Evolutionary conservation across 2,113 vertebrate genomes (phyloP).

Genomic region (Porphyrio hochstetteri): DNA sequence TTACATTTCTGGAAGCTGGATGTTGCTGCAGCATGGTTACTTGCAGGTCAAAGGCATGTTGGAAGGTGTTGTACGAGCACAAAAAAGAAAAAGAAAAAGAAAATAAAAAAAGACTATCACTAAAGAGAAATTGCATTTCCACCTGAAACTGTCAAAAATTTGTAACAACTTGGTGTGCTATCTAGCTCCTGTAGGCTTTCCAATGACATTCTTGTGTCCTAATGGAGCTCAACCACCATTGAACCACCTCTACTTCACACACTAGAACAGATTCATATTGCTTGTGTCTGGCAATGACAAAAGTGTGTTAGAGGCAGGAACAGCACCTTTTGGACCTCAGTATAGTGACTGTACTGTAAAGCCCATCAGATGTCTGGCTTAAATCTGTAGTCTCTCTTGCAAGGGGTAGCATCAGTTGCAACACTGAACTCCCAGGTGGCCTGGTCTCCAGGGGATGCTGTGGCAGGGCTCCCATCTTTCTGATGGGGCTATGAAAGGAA

Average conservation of each 20-base stretch:
- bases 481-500: background rate
- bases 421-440: background rate
- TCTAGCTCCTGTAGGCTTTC: background rate
- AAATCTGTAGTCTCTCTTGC: background rate
- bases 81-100: background rate
- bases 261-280: background rate
- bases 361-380: background rate
- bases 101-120: background rate
- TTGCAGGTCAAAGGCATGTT: background rate
- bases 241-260: background rate
- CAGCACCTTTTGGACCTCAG: background rate
- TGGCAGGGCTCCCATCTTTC: background rate
- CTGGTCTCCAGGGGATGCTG: background rate
- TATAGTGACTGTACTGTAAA: background rate
- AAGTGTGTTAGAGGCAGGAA: background rate
- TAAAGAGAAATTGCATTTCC: background rate
- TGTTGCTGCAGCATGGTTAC: constrained; percentile 24
- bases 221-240: background rate
- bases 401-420: background rate
- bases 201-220: background rate
- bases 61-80: background rate
- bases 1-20: constrained; percentile 47
- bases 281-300: background rate
- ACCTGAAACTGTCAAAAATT: background rate
- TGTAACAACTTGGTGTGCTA: background rate